A percentile compares a stretch with the other conserved stretches of the same genome.
Conservation (phyloP, 2,888 invertebrate species). For the Trichopria drosophilae region DNA sequence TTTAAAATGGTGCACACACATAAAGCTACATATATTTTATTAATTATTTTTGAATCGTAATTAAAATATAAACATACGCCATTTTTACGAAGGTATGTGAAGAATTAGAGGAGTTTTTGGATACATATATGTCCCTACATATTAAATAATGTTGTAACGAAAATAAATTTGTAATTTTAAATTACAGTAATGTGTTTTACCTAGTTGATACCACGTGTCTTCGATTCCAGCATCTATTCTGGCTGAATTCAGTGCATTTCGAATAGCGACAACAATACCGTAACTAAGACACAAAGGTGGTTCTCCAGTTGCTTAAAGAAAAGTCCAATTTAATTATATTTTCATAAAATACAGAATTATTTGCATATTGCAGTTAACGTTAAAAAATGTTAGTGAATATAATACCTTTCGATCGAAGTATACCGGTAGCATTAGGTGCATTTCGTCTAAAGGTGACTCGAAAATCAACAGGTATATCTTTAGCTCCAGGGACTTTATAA, state of each 20-base stretch:
- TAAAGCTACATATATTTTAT: too few relatives aligned
- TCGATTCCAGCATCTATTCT: slow-evolving; percentile 67
- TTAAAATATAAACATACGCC: too few relatives aligned
- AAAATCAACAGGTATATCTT: slow-evolving; percentile 80
- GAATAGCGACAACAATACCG: slow-evolving; percentile 65
- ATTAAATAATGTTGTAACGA: too few relatives aligned
- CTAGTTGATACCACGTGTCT: slow-evolving; percentile 64
- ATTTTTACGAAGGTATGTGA: too few relatives aligned
- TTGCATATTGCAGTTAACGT: too few relatives aligned
- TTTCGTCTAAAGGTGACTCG: slow-evolving; percentile 71
- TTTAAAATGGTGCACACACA: too few relatives aligned
- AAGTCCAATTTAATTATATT: not conserved
- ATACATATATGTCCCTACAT: too few relatives aligned
- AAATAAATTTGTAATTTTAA: too few relatives aligned
- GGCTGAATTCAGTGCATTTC: slow-evolving; percentile 70
- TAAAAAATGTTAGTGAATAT: slow-evolving; percentile 19
- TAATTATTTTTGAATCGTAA: too few relatives aligned
- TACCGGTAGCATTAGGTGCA: slow-evolving; percentile 67
- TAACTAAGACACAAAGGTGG: slow-evolving; percentile 61
- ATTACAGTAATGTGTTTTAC: too few relatives aligned
- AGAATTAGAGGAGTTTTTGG: too few relatives aligned
- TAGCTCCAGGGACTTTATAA: slow-evolving; percentile 75
- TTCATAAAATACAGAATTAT: not conserved
- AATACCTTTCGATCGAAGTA: slow-evolving; percentile 73
- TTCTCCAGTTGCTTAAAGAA: slow-evolving; percentile 61